Evolutionary conservation across 2,888 invertebrate species (phyloP).

Genomic region (Ennomos erosarius): DNA sequence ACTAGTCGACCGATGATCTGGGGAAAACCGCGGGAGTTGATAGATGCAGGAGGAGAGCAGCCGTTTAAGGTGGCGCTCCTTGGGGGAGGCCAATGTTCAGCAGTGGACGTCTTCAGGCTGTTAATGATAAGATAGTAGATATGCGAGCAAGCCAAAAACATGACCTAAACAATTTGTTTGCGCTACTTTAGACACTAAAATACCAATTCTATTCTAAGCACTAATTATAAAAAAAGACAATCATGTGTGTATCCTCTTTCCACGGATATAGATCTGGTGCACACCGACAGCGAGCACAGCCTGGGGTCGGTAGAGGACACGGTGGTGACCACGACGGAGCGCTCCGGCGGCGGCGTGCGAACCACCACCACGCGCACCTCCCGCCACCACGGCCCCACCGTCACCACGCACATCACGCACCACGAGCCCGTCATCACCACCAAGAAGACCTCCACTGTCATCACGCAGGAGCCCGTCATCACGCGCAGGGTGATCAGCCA

Average conservation of each 20-base stretch:
- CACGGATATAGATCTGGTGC: slow-evolving; percentile 57
- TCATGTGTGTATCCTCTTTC: not conserved
- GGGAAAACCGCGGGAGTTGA: too few species aligned
- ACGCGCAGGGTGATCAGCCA: slow-evolving; percentile 15
- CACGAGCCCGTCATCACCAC: slow-evolving; percentile 40
- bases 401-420: slow-evolving; percentile 39
- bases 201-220: too few species aligned
- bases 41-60: too few species aligned
- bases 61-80: too few species aligned
- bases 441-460: slow-evolving; percentile 34
- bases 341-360: slow-evolving; percentile 50
- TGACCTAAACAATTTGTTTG: too few species aligned
- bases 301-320: slow-evolving; percentile 68
- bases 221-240: too few species aligned
- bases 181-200: too few species aligned
- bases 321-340: slow-evolving; percentile 56
- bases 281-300: slow-evolving; percentile 77
- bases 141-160: too few species aligned
- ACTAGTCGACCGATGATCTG: too few species aligned
- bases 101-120: too few species aligned
- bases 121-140: too few species aligned
- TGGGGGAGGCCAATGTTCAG: too few species aligned
- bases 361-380: slow-evolving; percentile 56
- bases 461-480: slow-evolving; percentile 20
- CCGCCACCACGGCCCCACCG: slow-evolving; percentile 38